Percentiles rank a stretch among this genome's conserved stretches.
phyloP scores from a whole-genome alignment of 1,140 invertebrate species.

The Wiebesia pumilae region DNA sequence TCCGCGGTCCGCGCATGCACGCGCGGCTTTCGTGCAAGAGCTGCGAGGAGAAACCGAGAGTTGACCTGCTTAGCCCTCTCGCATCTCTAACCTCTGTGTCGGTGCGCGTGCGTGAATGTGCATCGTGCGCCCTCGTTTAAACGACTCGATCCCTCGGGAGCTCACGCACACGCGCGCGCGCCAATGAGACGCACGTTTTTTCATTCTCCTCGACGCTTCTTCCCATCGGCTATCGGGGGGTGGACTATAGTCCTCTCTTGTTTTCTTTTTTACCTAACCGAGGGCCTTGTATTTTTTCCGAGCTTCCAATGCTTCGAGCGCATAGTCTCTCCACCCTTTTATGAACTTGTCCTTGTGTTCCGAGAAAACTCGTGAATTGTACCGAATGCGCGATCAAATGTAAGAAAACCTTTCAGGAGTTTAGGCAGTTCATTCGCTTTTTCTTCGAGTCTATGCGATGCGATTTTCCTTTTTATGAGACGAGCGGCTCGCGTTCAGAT shows the following conservation, averaged over 20 bases:
- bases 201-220: not conserved
- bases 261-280: not conserved
- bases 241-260: not conserved
- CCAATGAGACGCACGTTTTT: not conserved
- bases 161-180: not conserved
- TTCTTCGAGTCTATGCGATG: not conserved
- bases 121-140: slow-evolving; percentile 30
- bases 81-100: not conserved
- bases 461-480: slow-evolving; percentile 13
- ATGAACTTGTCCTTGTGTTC: slow-evolving; percentile 10
- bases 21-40: not conserved
- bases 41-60: slow-evolving; percentile 46
- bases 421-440: not conserved
- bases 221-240: slow-evolving; percentile 30
- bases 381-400: not conserved
- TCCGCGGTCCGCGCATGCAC: not conserved
- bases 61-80: slow-evolving; percentile 64
- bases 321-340: slow-evolving; percentile 26
- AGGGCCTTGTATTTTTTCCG: slow-evolving; percentile 3
- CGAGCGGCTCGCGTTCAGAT: not conserved
- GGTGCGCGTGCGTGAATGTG: not conserved
- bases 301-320: not conserved
- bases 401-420: not conserved
- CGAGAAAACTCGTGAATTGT: not conserved
- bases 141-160: not conserved